phyloP scores from a whole-genome alignment of 2,113 vertebrate species.

The Sphyrna mokarran region DNA sequence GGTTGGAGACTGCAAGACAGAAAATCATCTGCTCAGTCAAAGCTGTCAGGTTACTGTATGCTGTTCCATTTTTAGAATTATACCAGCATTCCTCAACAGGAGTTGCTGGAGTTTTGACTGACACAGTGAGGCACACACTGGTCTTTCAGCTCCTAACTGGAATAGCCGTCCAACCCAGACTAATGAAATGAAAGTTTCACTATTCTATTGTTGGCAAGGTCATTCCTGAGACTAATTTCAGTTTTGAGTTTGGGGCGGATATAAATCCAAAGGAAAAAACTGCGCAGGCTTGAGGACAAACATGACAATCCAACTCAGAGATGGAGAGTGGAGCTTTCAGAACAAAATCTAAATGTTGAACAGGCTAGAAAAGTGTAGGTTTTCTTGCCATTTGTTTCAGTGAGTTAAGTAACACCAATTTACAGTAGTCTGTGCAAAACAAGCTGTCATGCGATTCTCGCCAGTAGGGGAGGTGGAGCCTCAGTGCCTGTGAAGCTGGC shows the following conservation, averaged over 20 bases:
- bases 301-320: background rate
- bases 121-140: background rate
- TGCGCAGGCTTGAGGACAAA: background rate
- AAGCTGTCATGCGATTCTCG: no score
- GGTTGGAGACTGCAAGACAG: slow-evolving; percentile 58
- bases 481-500: no score
- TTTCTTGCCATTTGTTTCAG: no score
- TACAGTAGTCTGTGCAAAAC: no score
- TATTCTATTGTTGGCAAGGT: background rate
- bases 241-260: background rate
- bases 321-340: background rate
- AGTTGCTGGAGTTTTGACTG: background rate
- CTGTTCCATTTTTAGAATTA: background rate
- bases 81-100: background rate
- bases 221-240: background rate
- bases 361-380: no score
- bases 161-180: background rate
- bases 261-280: background rate
- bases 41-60: background rate
- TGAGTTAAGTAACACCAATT: no score
- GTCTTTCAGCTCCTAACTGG: background rate
- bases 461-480: no score
- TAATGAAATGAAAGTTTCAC: background rate
- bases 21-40: background rate
- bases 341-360: no score